Conservation (phyloP, 2,113 vertebrate species). For the Aythya baeri region DNA sequence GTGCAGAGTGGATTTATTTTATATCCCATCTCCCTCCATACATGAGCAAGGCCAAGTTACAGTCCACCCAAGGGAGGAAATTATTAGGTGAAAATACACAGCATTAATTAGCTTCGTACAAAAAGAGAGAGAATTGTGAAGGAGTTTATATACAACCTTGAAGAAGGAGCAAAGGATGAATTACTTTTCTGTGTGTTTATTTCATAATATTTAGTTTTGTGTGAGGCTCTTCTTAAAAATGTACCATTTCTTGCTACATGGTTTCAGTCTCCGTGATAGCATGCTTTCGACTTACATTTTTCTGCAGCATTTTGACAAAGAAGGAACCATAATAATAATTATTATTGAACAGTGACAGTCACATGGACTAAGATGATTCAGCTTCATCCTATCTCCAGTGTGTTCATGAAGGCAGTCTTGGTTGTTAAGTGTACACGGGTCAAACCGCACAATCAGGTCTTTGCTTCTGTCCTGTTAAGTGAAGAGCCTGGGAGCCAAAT, state of each 20-base stretch:
- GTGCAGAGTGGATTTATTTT: neutral
- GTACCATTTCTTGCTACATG: neutral
- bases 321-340: neutral
- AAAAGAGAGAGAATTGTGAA: neutral
- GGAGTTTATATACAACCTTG: neutral
- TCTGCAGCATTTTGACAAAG: neutral
- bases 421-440: neutral
- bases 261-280: neutral
- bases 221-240: neutral
- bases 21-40: neutral
- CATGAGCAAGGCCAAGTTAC: neutral
- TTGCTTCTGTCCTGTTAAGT: neutral
- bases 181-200: neutral
- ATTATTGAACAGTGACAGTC: neutral
- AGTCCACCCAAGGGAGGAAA: neutral
- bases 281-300: neutral
- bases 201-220: constrained; percentile 4
- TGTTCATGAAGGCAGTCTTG: constrained; percentile 14
- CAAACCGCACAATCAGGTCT: neutral
- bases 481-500: neutral
- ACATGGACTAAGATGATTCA: neutral
- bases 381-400: neutral
- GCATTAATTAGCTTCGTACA: neutral
- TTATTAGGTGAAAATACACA: neutral
- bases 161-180: neutral